Evolutionary conservation across 2,797 vertebrate species (phyloP).

Genomic region (Siniperca undulata): DNA sequence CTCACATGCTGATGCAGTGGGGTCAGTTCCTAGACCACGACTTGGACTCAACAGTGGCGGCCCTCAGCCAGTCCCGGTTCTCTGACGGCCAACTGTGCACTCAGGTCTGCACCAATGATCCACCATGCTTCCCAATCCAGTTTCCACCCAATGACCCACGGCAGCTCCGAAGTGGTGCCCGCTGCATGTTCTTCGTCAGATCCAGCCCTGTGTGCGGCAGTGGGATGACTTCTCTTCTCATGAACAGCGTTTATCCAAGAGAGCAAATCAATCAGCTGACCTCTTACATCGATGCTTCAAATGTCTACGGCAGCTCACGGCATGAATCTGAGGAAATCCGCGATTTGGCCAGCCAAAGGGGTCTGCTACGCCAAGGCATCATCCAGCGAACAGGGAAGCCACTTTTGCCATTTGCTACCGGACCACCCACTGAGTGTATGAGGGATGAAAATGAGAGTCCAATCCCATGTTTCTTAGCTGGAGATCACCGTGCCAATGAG

Average conservation of each 20-base stretch:
- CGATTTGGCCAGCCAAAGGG: slow-evolving; percentile 95
- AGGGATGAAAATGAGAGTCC: slow-evolving; percentile 98
- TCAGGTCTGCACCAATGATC: slow-evolving; percentile 93
- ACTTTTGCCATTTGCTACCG: slow-evolving; percentile 95
- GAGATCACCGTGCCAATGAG: slow-evolving; percentile 97
- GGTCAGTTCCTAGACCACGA: slow-evolving; percentile 99
- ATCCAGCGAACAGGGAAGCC: slow-evolving; percentile 97
- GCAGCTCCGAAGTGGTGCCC: slow-evolving; percentile 88
- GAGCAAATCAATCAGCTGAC: slow-evolving; percentile 99
- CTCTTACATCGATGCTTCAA: slow-evolving; percentile 96
- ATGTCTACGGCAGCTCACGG: slow-evolving; percentile 94
- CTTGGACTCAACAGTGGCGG: slow-evolving; percentile 93
- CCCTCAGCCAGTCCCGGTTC: slow-evolving; percentile 96
- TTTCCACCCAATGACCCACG: slow-evolving; percentile 93
- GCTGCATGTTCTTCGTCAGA: slow-evolving; percentile 98
- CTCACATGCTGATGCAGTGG: slow-evolving; percentile 99
- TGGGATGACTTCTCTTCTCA: slow-evolving; percentile 97
- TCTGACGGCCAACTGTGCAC: slow-evolving; percentile 95
- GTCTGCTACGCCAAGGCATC: slow-evolving; percentile 95
- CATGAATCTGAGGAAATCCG: slow-evolving; percentile 93
- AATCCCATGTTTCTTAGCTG: slow-evolving; percentile 97
- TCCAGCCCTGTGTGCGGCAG: slow-evolving; percentile 98
- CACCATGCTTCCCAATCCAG: slow-evolving; percentile 95
- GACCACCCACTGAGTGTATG: slow-evolving; percentile 98
- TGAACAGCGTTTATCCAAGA: slow-evolving; percentile 97